Base-by-base conservation (phyloP, 2,888 invertebrate genomes). In the Deilephila elpenor region DNA sequence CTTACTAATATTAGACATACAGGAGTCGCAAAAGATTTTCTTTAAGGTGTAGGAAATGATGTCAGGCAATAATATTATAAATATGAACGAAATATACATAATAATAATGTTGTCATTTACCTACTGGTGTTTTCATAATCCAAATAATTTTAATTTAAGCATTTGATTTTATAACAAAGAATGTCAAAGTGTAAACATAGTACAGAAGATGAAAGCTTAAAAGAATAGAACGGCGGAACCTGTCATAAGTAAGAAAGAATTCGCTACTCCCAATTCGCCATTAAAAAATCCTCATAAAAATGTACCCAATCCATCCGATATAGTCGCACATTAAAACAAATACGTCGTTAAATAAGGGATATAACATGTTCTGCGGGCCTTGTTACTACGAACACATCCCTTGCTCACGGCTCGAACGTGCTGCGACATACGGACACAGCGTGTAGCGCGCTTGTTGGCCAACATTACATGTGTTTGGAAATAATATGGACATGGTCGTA, bases 321-420 rank as follows among this genome's bases (percentile, higher is more conserved):
- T 77, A 76, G 60, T 78, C 72, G 75, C 75, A 84, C 82, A 86
- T 88, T 84, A 86, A 84, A 84, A 88, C 88, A 87, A 88, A 89
- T 88, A 84, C 82, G 80, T 83, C 84, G 85, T 86, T 89, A 88
- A 83, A 85, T 83, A 83, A 81, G 79, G 82, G 77, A 79, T 84
- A 83, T 83, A 82, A 77, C 85, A 80, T 79, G 86, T 84, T 80
- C 81, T 74, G 67, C 72, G 77, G 78, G 75, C 80, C 72, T 83
- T 86, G 86, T 86, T 86, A 77, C 81, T 77, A 56, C 73, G 79
- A 81, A 83, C 87, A 84, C 79, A 84, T 81, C 84, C 81, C 80
- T 74, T 74, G 74, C 78, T 80, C 80, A 83, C 44, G 44, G 79
- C 80, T 75, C 75, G 77, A 72, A 75, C 77, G 81, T 75, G 78